Conservation (phyloP, 2,797 vertebrate species). For the Erethizon dorsatum region DNA sequence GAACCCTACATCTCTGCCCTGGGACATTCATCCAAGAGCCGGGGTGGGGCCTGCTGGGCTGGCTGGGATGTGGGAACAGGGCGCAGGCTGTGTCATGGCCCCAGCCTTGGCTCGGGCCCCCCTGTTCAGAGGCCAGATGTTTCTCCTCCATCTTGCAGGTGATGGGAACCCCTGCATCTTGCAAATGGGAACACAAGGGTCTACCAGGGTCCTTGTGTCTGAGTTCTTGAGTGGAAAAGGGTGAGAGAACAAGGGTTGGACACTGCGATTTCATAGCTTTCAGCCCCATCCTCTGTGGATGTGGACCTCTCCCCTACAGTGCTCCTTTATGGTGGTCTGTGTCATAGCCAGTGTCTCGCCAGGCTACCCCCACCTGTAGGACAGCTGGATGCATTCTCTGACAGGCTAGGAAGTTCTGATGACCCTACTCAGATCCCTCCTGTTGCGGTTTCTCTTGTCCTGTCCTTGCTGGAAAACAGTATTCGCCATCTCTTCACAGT, state of each 20-base stretch:
- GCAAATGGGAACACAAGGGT: neutral
- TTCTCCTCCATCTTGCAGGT: neutral
- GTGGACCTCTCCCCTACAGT: neutral
- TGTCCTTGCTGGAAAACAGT: constrained; percentile 22
- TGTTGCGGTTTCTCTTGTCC: neutral
- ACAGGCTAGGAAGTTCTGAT: neutral
- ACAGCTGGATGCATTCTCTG: fast-evolving
- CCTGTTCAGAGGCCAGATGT: neutral
- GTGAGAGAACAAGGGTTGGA: neutral
- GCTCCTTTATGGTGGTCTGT: neutral
- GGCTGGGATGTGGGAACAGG: fast-evolving
- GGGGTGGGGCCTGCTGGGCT: neutral
- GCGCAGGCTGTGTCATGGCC: fast-evolving
- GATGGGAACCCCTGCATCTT: neutral
- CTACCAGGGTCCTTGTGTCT: neutral
- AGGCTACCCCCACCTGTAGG: neutral
- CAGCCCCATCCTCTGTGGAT: constrained; percentile 16
- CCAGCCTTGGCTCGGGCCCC: neutral
- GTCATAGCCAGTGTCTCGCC: neutral
- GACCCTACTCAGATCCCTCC: neutral
- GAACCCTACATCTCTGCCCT: neutral
- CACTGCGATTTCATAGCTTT: neutral
- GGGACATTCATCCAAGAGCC: fast-evolving
- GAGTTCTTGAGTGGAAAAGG: neutral
- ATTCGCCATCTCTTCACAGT: neutral